These are phyloP conservation scores for Mesopsocus fuscifrons DNA, from an alignment of 2,888 invertebrate genomes.

Conservation along the genomic window DNA sequence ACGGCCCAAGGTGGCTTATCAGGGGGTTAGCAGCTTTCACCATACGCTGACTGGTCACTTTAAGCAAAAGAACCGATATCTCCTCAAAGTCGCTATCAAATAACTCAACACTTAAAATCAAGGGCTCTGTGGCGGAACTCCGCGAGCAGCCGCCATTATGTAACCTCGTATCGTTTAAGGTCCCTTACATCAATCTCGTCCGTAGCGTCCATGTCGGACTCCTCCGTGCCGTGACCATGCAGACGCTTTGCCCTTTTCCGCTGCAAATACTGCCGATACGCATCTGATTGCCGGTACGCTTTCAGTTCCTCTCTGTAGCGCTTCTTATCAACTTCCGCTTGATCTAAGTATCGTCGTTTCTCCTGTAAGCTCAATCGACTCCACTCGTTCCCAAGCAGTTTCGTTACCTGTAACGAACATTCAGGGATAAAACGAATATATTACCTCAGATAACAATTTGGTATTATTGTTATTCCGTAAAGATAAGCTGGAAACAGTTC, in stretches of 20 bases:
- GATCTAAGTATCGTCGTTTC: conserved; percentile 33
- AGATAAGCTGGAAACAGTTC: neutral
- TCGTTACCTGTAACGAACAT: conserved; percentile 32
- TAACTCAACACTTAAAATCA: too few species aligned
- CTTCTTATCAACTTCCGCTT: conserved; percentile 35
- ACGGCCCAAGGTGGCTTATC: too few species aligned
- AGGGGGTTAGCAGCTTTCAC: too few species aligned
- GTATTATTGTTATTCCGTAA: conserved; percentile 4
- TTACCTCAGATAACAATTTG: neutral
- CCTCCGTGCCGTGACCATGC: conserved; percentile 19
- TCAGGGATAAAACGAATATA: conserved; percentile 5
- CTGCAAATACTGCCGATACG: conserved; percentile 31
- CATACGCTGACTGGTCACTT: too few species aligned
- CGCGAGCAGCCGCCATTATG: too few species aligned
- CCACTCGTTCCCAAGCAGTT: conserved; percentile 35
- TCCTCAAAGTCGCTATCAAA: too few species aligned
- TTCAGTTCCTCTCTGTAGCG: conserved; percentile 34
- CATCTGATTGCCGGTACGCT: conserved; percentile 33
- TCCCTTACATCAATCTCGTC: conserved; percentile 31
- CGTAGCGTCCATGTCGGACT: conserved; percentile 31
- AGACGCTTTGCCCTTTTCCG: conserved; percentile 28
- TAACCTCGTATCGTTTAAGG: too few species aligned
- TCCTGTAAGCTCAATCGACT: conserved; percentile 30
- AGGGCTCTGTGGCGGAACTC: too few species aligned
- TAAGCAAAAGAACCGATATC: too few species aligned